Evolutionary conservation across 2,888 invertebrate genomes (phyloP), one percentile per base, ranked within the genome.

Genomic region (Rhaphigaster nebulosa): DNA sequence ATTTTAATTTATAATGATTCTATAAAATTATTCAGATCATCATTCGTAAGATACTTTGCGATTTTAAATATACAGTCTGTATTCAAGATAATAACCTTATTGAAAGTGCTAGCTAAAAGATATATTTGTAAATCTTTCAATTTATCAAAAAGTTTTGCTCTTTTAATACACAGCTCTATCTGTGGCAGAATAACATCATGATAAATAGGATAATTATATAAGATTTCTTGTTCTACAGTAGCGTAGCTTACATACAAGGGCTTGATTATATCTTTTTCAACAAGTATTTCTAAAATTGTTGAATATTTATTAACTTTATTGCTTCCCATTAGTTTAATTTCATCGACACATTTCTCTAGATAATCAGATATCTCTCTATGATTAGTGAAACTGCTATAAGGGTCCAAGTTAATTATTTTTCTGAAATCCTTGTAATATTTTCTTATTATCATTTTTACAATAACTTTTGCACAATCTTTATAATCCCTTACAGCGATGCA

Each of bases 31-130:
- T 45, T 84, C n/a, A 84, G 20, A n/a, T 84, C 84, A 45, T 84
- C n/a, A 84, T 84, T 50, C 2, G 84, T 26, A 10, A 84, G 84
- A 84, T 45, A 84, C 45, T 84, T 50, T 26, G 34, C 45, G 15
- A 84, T 84, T 84, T 84, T 84, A 45, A 84, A 23, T 45, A 84
- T 6, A 84, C 84, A 84, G n/a, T 84, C 84, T 41, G 84, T 45
- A 45, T 84, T 41, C 5, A 84, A 50, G n/a, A 84, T 45, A 26
- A 84, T 26, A 45, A 45, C 26, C 45, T 45, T 45, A 45, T 45
- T 50, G 2, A n/a, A 45, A 3, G 34, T 84, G 3, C 12, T 18
- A n/a, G 18, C n/a, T 50, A 3, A 20, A 18, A 45, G 45, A n/a
- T n/a, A n/a, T 26, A 84, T 45, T 41, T 84, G n/a, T 84, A 84